Evolutionary conservation across 2,113 vertebrate genomes (phyloP), one percentile per base, ranked within the genome.

Genomic region (Mirounga angustirostris): DNA sequence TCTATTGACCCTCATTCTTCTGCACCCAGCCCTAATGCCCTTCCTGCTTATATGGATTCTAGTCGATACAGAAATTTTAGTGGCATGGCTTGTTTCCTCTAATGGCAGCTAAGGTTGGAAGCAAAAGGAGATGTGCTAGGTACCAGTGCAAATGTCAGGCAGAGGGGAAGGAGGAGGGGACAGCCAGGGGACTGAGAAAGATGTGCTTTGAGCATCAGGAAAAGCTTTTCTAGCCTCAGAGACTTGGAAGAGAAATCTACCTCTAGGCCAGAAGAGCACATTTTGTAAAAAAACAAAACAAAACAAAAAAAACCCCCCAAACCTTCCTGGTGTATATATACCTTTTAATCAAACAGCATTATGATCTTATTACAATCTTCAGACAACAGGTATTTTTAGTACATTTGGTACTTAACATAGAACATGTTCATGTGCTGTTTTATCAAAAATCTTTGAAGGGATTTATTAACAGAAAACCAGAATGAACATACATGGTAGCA

Each of bases 1-100:
- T 93, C 73, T 50, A 0, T 65, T 96, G 97, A 80, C 65, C 73
- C 97, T 95, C 30, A 40, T 96, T 96, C 56, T 96, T 80, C 71
- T 36, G 65, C 11, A 12, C 50, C 80, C 43, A 81, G 13, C 16
- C 24, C 21, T 86, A n/a, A 19, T 26, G 21, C 33, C 69, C 76
- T 94, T 97, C 58, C 87, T 97, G 52, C 81, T 36, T 85, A 58
- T n/a, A 9, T n/a, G 89, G 87, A 85, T 78, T 92, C 78, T 43
- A 30, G 58, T 82, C 30, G 12, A 33, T 85, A 69, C 40, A 86
- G 88, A 59, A 50, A 28, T 74, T 59, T 85, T 52, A 63, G 52
- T 71, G 46, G 4, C 52, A 56, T 82, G 58, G 33, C 28, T 88
- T 0, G 0, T 50, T 61, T 85, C 43, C n/a, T 79, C 28, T n/a